Base-by-base conservation (phyloP, 2,888 invertebrate species). In the Onchidella celtica region DNA sequence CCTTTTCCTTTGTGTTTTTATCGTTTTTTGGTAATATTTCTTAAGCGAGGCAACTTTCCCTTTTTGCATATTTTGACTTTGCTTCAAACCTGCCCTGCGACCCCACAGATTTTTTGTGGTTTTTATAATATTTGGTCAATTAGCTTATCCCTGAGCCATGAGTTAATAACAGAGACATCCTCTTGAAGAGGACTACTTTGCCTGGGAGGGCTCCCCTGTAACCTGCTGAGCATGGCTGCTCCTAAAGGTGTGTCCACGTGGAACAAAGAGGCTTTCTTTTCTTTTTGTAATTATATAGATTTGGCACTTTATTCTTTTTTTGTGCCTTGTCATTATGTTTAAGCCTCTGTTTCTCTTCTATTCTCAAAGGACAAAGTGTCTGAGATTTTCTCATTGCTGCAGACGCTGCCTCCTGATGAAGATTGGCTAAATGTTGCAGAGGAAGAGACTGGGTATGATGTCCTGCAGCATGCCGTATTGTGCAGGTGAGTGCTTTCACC, bases 391-490 rank as follows among this genome's bases (percentile, higher is more conserved):
- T 47, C 74, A 24, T 78, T 87, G 47, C 82, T 89, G 6, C 72
- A 82, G 6, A 65, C 70, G 0, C 66, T 90, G n/a, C 87, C 90
- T 6, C 73, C 66, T 11, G 78, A 86, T 34, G 90, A 91, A 72
- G 87, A 89, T 70, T 82, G 92, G 65, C 82, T 89, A 38, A 75
- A 84, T 55, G 87, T 91, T 6, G 83, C 91, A 95, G 96, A 93
- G 95, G 83, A 85, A 24, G 95, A 89, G 94, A 95, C 90, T 95
- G 96, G 84, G 94, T 93, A 96, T 91, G 96, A 96, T 91, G 93
- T 96, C 70, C 93, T 96, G 66, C 96, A 96, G 92, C 95, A 95
- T 88, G 96, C 96, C 89, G 95, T 96, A 17, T 95, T 96, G 68
- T 57, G 27, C 38, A 34, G 80, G 66, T 80, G 59, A 17, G 57